A percentile compares a stretch with the other conserved stretches of the same genome.
phyloP scores from a whole-genome alignment of 2,113 vertebrate species.

The Austrofundulus limnaeus region DNA sequence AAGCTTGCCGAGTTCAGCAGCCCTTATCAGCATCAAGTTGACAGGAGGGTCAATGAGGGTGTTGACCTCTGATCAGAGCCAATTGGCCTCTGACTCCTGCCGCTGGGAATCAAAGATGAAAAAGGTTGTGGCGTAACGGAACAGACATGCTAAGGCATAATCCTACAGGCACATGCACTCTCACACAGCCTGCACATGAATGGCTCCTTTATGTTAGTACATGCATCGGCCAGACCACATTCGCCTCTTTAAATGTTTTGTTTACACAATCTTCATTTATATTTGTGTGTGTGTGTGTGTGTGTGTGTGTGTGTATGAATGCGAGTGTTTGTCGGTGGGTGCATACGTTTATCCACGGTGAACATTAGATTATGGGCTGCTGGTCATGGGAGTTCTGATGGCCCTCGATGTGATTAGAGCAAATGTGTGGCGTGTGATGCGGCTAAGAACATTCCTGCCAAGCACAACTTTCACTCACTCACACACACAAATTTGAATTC shows the following conservation, averaged over 20 bases:
- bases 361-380: constrained; percentile 74
- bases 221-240: constrained; percentile 23
- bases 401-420: constrained; percentile 66
- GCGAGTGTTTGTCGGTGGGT: constrained; percentile 23
- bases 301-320: constrained; percentile 13
- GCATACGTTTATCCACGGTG: constrained; percentile 60
- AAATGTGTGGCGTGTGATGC: constrained; percentile 77
- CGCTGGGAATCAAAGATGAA: constrained; percentile 61
- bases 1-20: constrained; percentile 32
- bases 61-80: constrained; percentile 57
- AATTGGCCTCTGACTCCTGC: constrained; percentile 73
- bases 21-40: constrained; percentile 60
- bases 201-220: constrained; percentile 35
- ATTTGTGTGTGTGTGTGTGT: constrained; percentile 20
- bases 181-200: constrained; percentile 28
- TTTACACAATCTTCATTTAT: constrained; percentile 15
- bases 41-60: constrained; percentile 66
- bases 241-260: not conserved
- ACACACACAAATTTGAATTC: not conserved
- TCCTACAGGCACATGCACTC: constrained; percentile 34
- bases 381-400: constrained; percentile 75
- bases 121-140: constrained; percentile 51
- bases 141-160: constrained; percentile 57
- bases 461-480: constrained; percentile 26
- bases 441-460: constrained; percentile 70